Base-by-base conservation (phyloP, 2,113 vertebrate genomes). In the Calidris pygmaea region DNA sequence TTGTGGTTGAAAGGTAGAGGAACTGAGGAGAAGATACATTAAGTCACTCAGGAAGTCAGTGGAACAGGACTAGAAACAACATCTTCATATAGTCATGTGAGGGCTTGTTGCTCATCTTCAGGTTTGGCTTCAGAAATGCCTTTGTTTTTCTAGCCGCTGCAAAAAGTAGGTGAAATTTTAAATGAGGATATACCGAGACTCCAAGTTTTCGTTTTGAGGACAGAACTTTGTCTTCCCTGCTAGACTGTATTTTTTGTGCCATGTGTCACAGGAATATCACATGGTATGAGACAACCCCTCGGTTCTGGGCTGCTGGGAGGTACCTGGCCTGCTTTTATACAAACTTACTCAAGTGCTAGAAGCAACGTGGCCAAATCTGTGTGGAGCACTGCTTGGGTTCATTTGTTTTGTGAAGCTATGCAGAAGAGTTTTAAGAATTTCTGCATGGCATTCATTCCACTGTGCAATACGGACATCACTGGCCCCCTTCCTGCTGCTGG, bases 381-480 rank as follows among this genome's bases (percentile, higher is more conserved):
- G 1, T 63, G 88, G 66, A 84, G 65, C 7, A 2, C 84, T 81
- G 47, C 60, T 88, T 65, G 77, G 23, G 63, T 41, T 90, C 26
- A 59, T 79, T 78, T 43, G 43, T 90, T 90, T 86, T 86, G 68
- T 3, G 4, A 77, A 95, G 59, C 72, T 63, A n/a, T 85, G 45
- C 39, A 65, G 41, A 87, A 72, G 78, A 68, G 34, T 48, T 85
- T 83, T 76, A 94, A 52, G 65, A 93, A 87, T 95, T 92, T 91
- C 56, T 97, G n/a, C 60, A 43, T 87, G 76, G 65, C 70, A 84
- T 93, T 81, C 76, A 78, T 95, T 90, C 72, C 37, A 17, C 76
- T 59, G n/a, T 70, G 65, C 48, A 73, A 1, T 68, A 41, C 5
- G 35, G 78, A 70, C 82, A 79, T 62, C 21, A 26, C 37, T 88